Evolutionary conservation across 2,113 vertebrate species (phyloP).

Genomic region (Rhinopomastus cyanomelas): DNA sequence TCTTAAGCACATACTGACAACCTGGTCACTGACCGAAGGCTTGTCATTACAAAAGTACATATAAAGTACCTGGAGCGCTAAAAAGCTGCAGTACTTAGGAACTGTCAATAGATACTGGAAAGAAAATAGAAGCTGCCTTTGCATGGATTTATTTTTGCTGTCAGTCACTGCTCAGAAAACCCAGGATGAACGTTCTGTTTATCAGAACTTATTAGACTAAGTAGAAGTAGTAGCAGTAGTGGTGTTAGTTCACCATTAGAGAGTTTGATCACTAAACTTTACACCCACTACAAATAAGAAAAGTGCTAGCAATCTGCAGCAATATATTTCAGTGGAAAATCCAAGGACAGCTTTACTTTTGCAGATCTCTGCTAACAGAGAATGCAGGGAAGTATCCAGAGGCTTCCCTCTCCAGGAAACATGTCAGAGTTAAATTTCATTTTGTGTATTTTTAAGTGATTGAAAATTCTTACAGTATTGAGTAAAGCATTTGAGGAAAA

Average conservation of each 20-base stretch:
- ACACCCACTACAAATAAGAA: not conserved
- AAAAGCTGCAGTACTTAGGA: not conserved
- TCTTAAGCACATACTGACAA: not conserved
- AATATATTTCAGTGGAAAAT: not conserved
- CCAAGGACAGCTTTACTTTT: not conserved
- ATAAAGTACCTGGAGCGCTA: accelerated
- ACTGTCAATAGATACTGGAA: not conserved
- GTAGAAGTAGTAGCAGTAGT: not conserved
- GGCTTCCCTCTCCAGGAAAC: not conserved
- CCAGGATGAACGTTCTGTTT: not conserved
- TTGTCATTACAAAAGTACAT: not conserved
- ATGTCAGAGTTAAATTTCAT: not conserved
- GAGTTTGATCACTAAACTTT: not conserved
- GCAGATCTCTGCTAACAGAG: not conserved
- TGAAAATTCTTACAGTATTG: not conserved
- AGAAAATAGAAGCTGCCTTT: not conserved
- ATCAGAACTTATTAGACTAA: not conserved
- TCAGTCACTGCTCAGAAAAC: not conserved
- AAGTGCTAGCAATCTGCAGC: not conserved
- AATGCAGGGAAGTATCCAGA: not conserved
- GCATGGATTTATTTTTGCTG: not conserved
- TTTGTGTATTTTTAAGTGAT: not conserved
- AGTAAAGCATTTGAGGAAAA: not conserved
- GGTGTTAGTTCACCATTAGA: not conserved
- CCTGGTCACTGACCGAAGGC: not conserved